These are phyloP conservation scores for Calephelis nemesis DNA, from an alignment of 1,140 invertebrate genomes.

Conservation along the genomic window DNA sequence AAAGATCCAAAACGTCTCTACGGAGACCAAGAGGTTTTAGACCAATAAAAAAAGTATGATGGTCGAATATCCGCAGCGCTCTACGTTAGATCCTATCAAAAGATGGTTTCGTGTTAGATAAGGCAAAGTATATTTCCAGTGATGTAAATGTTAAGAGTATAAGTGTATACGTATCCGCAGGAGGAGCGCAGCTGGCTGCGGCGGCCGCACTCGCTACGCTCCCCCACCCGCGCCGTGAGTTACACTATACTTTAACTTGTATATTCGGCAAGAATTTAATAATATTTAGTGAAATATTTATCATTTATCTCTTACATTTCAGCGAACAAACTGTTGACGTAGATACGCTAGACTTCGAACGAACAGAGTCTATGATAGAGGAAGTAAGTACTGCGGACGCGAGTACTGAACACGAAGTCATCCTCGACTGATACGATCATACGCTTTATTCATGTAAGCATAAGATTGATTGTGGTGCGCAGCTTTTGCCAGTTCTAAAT, in stretches of 20 bases:
- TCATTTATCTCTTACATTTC: conserved; percentile 3
- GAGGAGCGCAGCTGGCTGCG: conserved; percentile 46
- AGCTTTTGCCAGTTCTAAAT: conserved; percentile 18
- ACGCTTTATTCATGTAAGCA: conserved; percentile 20
- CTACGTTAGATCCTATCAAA: too few species aligned
- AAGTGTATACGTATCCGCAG: conserved; percentile 28
- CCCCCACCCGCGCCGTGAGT: conserved; percentile 24
- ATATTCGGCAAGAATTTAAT: too few species aligned
- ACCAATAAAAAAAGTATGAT: too few species aligned
- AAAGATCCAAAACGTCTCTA: too few species aligned
- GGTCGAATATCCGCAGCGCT: too few species aligned
- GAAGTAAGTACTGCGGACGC: conserved; percentile 32
- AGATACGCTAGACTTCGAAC: conserved; percentile 49
- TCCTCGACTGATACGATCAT: conserved; percentile 48
- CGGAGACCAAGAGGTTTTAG: too few species aligned
- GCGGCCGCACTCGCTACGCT: conserved; percentile 23
- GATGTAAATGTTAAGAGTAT: neutral
- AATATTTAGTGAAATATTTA: neutral
- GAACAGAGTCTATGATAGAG: conserved; percentile 57
- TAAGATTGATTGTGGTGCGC: conserved; percentile 25
- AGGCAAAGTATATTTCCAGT: too few species aligned
- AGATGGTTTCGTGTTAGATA: too few species aligned
- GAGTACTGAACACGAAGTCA: conserved; percentile 33
- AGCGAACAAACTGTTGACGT: conserved; percentile 50
- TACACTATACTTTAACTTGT: neutral